These are phyloP conservation scores for Tenebrosternarchus preto DNA, from an alignment of 2,113 vertebrate species.

Conservation along the genomic window DNA sequence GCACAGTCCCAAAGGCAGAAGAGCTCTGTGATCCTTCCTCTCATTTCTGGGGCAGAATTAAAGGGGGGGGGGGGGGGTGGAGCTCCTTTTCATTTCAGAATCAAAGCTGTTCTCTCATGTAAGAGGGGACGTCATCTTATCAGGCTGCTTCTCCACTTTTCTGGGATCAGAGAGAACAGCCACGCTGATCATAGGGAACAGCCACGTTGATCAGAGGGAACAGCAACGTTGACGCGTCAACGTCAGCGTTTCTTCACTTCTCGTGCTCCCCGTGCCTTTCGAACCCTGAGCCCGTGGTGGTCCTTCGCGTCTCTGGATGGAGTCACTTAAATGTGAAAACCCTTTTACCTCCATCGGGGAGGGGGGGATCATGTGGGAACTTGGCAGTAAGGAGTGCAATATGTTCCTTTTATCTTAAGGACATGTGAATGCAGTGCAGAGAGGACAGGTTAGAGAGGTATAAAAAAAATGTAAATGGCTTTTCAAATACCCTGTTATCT, in stretches of 20 bases:
- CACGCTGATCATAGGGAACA: background rate
- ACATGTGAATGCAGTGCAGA: too few species aligned
- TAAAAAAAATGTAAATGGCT: background rate
- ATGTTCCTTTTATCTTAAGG: too few species aligned
- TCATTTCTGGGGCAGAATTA: background rate
- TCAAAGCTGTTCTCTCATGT: background rate
- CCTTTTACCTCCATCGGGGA: background rate
- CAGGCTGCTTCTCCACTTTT: background rate
- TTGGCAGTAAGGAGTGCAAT: too few species aligned
- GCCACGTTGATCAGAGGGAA: background rate
- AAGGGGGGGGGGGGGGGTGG: too few species aligned
- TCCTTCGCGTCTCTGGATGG: background rate
- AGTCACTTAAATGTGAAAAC: background rate
- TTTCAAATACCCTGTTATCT: background rate
- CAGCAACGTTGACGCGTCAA: background rate
- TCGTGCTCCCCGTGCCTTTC: background rate
- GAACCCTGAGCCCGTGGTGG: background rate
- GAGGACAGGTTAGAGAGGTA: too few species aligned
- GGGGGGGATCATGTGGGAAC: background rate
- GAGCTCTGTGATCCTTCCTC: background rate
- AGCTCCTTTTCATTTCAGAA: background rate
- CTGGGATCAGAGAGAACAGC: too few species aligned
- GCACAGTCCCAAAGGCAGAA: background rate
- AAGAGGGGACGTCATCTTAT: background rate
- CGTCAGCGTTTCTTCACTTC: too few species aligned